Evolutionary conservation across 2,113 vertebrate species (phyloP), one percentile per base, ranked within the genome.

Genomic region (Rhinopomastus cyanomelas): DNA sequence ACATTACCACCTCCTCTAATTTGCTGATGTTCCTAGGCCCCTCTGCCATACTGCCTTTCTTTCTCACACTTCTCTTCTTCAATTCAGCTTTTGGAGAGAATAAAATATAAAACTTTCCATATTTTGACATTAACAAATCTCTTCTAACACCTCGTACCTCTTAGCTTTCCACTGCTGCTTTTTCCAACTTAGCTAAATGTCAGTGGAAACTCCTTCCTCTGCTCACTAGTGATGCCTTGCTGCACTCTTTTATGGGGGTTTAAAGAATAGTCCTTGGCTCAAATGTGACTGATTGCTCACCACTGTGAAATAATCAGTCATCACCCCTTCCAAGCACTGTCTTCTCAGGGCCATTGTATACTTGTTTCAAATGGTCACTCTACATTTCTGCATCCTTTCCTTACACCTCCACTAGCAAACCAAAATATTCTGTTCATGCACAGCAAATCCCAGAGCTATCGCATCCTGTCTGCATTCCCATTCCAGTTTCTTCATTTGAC

Each of bases 121-220:
- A 88, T 65, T 86, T 74, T 69, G 69, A 88, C 79, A 72, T 92
- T 81, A 92, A 71, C 49, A 92, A 83, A 89, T 56, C 34, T 85
- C 61, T 89, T 56, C 55, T 75, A 85, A 88, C 36, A 61, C 25
- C 36, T 94, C 77, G 82, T 65, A 94, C 72, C 72, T 96, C 91
- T 89, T 90, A 79, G 72, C 44, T 85, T 92, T 89, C 65, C 80
- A 83, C 73, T 64, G 44, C 64, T 71, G 60, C 44, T 80, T 94
- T 85, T 93, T 87, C 64, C 85, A 87, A 11, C 44, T 77, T 82
- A 89, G 72, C 49, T 83, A 95, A 95, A 83, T 88, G 68, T 89
- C 87, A 92, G 60, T 9, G 34, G 56, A 29, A 89, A 88, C 65
- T 64, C 57, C 36, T 75, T 60, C 75, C 21, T 74, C 30, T 74